Conservation (phyloP, 2,888 invertebrate genomes). For the Linnaemya tessellans region DNA sequence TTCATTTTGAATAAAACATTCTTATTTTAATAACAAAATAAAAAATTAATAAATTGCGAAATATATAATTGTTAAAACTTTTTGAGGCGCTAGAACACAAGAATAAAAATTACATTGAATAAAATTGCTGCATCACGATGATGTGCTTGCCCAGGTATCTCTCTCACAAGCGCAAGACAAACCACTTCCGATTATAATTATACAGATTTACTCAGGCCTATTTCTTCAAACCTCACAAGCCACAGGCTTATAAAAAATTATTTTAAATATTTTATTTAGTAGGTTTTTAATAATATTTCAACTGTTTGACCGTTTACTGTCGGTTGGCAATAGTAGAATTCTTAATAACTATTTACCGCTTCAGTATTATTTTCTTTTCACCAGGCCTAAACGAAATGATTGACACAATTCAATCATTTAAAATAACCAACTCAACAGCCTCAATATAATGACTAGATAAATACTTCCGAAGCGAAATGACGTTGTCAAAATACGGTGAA, state of each 20-base stretch:
- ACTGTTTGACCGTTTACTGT: conserved; percentile 16
- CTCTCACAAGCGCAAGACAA: background rate
- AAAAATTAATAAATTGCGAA: too few species aligned
- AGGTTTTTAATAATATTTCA: background rate
- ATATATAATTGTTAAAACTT: too few species aligned
- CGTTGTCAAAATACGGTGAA: conserved; percentile 46
- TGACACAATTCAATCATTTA: conserved; percentile 70
- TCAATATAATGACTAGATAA: conserved; percentile 69
- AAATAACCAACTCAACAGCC: conserved; percentile 65
- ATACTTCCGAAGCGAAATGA: conserved; percentile 67
- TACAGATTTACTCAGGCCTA: too few species aligned
- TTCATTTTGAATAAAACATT: too few species aligned
- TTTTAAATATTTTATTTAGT: too few species aligned
- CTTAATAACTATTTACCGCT: conserved; percentile 53
- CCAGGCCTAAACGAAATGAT: conserved; percentile 40
- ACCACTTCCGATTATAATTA: background rate
- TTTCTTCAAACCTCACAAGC: background rate
- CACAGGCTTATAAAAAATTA: background rate
- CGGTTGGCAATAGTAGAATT: conserved; percentile 40
- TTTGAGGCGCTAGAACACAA: too few species aligned
- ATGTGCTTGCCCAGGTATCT: background rate
- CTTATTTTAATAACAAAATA: too few species aligned
- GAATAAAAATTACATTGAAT: too few species aligned
- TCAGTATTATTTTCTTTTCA: conserved; percentile 16
- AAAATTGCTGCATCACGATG: background rate